phyloP scores from a whole-genome alignment of 2,888 invertebrate genomes.

The Heliconius ismenius region DNA sequence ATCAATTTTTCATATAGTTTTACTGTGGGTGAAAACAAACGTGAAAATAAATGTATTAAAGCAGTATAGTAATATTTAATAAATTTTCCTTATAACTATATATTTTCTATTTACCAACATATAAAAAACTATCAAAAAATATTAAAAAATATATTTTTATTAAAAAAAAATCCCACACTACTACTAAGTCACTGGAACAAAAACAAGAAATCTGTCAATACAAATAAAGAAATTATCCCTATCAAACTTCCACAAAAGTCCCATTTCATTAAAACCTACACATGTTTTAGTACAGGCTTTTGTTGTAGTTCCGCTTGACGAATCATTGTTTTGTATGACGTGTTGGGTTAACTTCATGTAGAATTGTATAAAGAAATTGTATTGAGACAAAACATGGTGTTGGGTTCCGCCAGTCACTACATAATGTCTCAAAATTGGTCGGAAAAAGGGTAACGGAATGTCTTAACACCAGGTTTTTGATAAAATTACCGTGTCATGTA shows the following conservation, averaged over 20 bases:
- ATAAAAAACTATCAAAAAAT: too few species aligned
- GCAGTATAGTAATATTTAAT: too few species aligned
- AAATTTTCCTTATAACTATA: too few species aligned
- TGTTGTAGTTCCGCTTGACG: conserved; percentile 6
- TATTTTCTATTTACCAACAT: too few species aligned
- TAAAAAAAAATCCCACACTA: neutral
- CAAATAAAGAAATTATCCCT: conserved; percentile 39
- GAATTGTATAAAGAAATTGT: neutral
- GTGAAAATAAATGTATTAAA: too few species aligned
- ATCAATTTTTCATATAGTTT: too few species aligned
- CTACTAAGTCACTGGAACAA: neutral
- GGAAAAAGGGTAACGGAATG: neutral
- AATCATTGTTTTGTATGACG: neutral
- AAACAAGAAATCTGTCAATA: conserved; percentile 35
- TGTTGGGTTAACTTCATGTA: neutral
- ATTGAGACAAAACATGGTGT: too few species aligned
- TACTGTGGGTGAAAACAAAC: too few species aligned
- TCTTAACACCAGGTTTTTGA: neutral
- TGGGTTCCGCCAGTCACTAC: neutral
- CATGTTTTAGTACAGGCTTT: conserved; percentile 18
- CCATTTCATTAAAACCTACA: conserved; percentile 44
- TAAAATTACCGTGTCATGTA: neutral
- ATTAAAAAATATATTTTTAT: neutral
- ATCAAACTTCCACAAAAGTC: conserved; percentile 42
- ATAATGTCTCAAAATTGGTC: neutral